These are phyloP conservation scores for Chelonoidis abingdonii DNA, from an alignment of 2,113 vertebrate species.

Conservation along the genomic window DNA sequence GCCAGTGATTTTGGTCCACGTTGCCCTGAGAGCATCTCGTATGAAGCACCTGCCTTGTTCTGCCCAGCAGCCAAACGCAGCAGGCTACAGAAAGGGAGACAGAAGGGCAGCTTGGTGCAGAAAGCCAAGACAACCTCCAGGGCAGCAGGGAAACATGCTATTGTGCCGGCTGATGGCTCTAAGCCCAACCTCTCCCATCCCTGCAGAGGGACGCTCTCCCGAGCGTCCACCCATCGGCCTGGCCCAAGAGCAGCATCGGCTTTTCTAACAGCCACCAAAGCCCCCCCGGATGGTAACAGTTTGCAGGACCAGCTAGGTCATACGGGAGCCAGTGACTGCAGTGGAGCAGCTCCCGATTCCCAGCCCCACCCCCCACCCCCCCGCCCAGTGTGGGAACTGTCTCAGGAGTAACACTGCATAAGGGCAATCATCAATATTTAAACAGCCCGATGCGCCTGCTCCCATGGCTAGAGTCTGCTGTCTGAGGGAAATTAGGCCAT, in stretches of 20 bases:
- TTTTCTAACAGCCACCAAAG: neutral
- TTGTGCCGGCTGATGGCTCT: neutral
- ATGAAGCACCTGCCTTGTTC: neutral
- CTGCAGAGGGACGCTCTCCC: neutral
- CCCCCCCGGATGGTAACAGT: neutral
- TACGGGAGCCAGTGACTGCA: too few relatives aligned
- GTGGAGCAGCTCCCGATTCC: neutral
- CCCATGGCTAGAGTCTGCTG: neutral
- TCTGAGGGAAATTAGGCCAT: neutral
- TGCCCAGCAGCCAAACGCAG: neutral
- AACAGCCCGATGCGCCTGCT: neutral
- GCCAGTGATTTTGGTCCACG: too few relatives aligned
- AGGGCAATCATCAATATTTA: neutral
- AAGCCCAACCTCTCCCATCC: neutral
- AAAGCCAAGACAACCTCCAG: too few relatives aligned
- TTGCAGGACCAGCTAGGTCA: neutral
- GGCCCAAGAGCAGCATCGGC: neutral
- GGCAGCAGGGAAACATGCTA: neutral
- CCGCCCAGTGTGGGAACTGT: neutral
- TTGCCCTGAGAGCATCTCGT: neutral
- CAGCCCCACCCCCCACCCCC: too few relatives aligned
- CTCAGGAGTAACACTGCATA: neutral
- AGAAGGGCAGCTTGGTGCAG: neutral
- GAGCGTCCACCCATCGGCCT: neutral
- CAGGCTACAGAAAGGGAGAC: neutral